Evolutionary conservation across 2,797 vertebrate genomes (phyloP), one percentile per base, ranked within the genome.

Genomic region (Betta splendens): DNA sequence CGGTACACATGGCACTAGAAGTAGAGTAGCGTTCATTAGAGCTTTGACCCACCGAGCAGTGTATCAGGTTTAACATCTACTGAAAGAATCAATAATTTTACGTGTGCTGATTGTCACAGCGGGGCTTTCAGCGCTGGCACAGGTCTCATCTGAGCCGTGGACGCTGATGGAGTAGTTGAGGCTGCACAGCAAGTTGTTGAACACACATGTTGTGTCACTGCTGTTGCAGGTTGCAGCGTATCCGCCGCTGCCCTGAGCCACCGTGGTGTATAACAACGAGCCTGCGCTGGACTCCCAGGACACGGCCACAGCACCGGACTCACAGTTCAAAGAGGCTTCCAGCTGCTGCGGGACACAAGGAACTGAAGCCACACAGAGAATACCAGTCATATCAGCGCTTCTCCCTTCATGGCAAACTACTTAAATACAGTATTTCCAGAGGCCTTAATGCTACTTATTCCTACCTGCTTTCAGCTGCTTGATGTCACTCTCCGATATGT

Each of bases 281-380:
- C 91, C 92, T 36, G 38, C 46, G 55, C 88, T 92, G 25, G 70
- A 64, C 66, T 89, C 81, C 92, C 92, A 93, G 17, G 84, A 85
- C 25, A 92, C 74, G 0, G 69, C 66, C 46, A 92, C 80, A 0
- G 13, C 72, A 0, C 79, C 86, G 1, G 84, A 81, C 13, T 75
- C 76, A 49, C 92, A 93, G 52, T 56, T 58, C 36, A 90, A 69
- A 3, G 6, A 15, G 15, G 85, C 72, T 5, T 80, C 61, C 54
- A 90, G 78, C 1, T 64, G 56, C 13, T 69, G 46, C 0, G 92
- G 90, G 11, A 81, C 50, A 55, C 92, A 93, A 35, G 91, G 91
- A 18, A 66, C 92, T 93, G 68, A 47, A 50, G 10, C 39, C 25
- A 39, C 18, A 79, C 21, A 73, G 0, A 11, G 11, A 49, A 15